phyloP scores from a whole-genome alignment of 2,113 vertebrate genomes.

The Paramisgurnus dabryanus region DNA sequence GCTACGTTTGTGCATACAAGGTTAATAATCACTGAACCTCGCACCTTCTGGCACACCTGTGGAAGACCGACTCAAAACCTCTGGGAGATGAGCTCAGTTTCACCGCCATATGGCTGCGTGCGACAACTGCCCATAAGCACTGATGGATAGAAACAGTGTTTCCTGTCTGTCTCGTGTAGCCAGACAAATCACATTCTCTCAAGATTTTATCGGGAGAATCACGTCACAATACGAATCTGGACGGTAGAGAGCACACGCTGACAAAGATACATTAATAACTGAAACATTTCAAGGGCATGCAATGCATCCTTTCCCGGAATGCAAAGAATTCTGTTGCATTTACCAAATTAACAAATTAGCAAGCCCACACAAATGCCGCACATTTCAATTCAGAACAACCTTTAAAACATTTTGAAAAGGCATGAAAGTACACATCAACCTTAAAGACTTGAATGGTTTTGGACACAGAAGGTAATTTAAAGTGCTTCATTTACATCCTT shows the following conservation, averaged over 20 bases:
- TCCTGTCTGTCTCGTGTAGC: constrained; percentile 28
- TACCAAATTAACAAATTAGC: constrained; percentile 7
- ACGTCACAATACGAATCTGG: neutral
- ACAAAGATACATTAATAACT: constrained; percentile 18
- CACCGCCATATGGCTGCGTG: constrained; percentile 30
- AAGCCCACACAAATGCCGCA: neutral
- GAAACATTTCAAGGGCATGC: neutral
- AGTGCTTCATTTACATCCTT: neutral
- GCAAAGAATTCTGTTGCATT: constrained; percentile 9
- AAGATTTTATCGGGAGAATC: constrained; percentile 34
- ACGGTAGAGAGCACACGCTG: neutral
- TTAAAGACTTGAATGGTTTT: neutral
- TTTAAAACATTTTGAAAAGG: neutral
- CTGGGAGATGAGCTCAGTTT: constrained; percentile 13
- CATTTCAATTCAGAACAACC: neutral
- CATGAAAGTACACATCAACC: neutral
- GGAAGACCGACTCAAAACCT: constrained; percentile 6
- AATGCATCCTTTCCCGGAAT: neutral
- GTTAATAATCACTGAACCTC: constrained; percentile 27
- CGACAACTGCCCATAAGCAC: constrained; percentile 31
- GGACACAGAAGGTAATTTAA: neutral
- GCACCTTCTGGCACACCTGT: constrained; percentile 34
- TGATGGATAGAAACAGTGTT: constrained; percentile 23
- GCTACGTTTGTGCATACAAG: neutral
- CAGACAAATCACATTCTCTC: constrained; percentile 36